Percentiles rank a stretch among this genome's conserved stretches.
These are phyloP conservation scores for Diloba caeruleocephala DNA, from an alignment of 2,888 invertebrate species.

Conservation along the genomic window DNA sequence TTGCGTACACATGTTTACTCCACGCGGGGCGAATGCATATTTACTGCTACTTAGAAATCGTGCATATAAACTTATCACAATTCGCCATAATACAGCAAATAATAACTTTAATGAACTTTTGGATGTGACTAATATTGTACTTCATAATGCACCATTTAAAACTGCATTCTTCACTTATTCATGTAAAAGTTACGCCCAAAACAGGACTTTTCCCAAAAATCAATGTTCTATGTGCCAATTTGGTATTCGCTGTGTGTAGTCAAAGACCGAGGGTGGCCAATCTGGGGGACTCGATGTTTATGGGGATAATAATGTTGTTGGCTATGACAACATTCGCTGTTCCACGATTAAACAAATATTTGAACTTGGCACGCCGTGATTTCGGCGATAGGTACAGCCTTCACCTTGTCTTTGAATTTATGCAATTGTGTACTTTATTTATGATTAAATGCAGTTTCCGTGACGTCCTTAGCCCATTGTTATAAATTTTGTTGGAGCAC, in stretches of 20 bases:
- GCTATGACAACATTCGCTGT: slow-evolving; percentile 63
- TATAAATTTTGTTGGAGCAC: slow-evolving; percentile 4
- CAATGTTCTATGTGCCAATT: slow-evolving; percentile 66
- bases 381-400: slow-evolving; percentile 37
- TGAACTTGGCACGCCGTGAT: slow-evolving; percentile 45
- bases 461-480: slow-evolving; percentile 6
- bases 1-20: slow-evolving; percentile 27
- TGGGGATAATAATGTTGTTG: slow-evolving; percentile 75
- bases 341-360: slow-evolving; percentile 54
- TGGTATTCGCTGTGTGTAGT: slow-evolving; percentile 66
- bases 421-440: slow-evolving; percentile 44
- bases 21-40: slow-evolving; percentile 22
- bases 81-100: slow-evolving; percentile 5
- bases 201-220: slow-evolving; percentile 56
- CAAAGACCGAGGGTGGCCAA: slow-evolving; percentile 63
- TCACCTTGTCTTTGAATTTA: slow-evolving; percentile 45
- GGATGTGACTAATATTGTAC: too few relatives aligned
- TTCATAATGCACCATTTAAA: neutral
- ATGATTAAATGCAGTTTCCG: slow-evolving; percentile 23
- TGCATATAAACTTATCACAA: neutral
- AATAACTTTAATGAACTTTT: slow-evolving; percentile 4
- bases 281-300: slow-evolving; percentile 69
- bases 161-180: neutral
- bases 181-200: neutral
- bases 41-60: too few relatives aligned